These are phyloP conservation scores for Catharus bicknelli DNA, from an alignment of 2,113 vertebrate species.

Conservation along the genomic window DNA sequence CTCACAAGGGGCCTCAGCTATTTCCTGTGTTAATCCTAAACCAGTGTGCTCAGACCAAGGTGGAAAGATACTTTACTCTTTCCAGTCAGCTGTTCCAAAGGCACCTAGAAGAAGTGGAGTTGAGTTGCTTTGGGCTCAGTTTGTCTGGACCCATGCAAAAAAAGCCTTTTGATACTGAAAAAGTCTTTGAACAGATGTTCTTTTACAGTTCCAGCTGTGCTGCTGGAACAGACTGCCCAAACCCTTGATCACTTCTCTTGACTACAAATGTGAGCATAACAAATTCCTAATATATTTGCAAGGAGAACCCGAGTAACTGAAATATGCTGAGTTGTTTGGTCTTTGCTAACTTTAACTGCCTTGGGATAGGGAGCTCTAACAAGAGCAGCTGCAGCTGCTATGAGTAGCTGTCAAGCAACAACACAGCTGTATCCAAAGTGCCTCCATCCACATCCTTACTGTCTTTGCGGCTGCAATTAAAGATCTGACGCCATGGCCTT, in stretches of 20 bases:
- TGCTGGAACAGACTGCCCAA: not conserved
- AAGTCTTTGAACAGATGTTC: not conserved
- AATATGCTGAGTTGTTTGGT: not conserved
- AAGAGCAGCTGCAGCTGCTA: conserved; percentile 38
- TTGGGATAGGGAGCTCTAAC: not conserved
- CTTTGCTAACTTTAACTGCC: conserved; percentile 53
- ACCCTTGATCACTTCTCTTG: not conserved
- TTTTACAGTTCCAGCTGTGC: conserved; percentile 9
- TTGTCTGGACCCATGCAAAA: not conserved
- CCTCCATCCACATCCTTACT: not conserved
- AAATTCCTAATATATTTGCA: not conserved
- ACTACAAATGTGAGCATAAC: not conserved
- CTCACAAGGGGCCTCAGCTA: not conserved
- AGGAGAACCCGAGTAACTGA: not conserved
- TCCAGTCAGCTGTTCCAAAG: not conserved
- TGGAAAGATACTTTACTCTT: not conserved
- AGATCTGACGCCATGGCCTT: not conserved
- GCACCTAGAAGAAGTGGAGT: not conserved
- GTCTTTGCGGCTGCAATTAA: conserved; percentile 30
- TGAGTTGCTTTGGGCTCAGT: not conserved
- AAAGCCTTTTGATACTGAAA: not conserved
- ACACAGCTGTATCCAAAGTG: conserved; percentile 49
- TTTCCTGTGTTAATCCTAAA: not conserved
- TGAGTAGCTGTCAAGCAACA: not conserved
- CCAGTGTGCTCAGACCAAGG: not conserved